Evolutionary conservation across 2,888 invertebrate species (phyloP), one percentile per base, ranked within the genome.

Genomic region (Entomobrya proxima): DNA sequence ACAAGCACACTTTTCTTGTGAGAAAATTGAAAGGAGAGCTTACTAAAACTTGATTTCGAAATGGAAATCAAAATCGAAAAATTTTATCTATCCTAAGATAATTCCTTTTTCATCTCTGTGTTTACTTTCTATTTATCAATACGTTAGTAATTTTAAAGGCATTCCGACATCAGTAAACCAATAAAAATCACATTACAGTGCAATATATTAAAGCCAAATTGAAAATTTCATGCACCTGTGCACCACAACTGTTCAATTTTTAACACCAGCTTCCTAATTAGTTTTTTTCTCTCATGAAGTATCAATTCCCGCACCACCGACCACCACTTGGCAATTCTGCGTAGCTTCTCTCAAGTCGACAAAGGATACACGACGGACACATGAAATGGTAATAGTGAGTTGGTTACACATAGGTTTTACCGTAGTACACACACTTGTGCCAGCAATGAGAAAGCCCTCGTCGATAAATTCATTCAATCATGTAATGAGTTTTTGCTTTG

Each of bases 121-220:
- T 27, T 21, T 75, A 75, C 75, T 75, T 75, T 75, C 75, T 75
- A 75, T 18, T 72, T 52, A 75, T 55, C 55, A 35, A 72, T 47
- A 47, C 24, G 32, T n/a, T 21, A 9, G 55, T 47, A 37, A 37
- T 37, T 7, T 37, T 13, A 15, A 15, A 15, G 13, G n/a, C 47
- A 24, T 55, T 61, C 1, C 30, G 7, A 21, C 15, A 44, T 30
- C 30, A 37, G 40, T 40, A 67, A 37, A 37, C 44, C 69, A 50
- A 72, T 72, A 30, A 30, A 27, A 32, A 69, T n/a, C n/a, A n/a
- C n/a, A 47, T 47, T 47, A 47, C 30, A 50, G 6, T 50, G 18
- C 30, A 5, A 21, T 30, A n/a, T n/a, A n/a, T n/a, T n/a, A 72
- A n/a, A 72, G 47, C 50, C 47, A 72, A 67, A 67, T 40, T 37